A percentile compares a stretch with the other conserved stretches of the same genome.
phyloP scores from a whole-genome alignment of 1,140 invertebrate species.

The Caenorhabditis latens region DNA sequence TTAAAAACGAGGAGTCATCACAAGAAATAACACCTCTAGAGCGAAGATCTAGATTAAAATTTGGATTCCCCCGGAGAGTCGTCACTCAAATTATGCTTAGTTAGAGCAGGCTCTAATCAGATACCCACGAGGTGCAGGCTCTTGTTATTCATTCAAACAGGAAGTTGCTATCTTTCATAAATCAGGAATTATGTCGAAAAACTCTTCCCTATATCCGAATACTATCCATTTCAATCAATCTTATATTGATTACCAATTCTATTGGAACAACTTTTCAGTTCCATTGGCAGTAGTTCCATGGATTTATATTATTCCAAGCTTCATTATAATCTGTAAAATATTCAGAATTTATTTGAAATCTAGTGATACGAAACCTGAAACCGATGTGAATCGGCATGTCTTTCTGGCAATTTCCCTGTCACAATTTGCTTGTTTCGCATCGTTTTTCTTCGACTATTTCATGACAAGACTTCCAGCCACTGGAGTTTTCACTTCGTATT shows the following conservation, averaged over 20 bases:
- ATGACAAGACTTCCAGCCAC: constrained; percentile 20
- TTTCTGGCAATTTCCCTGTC: constrained; percentile 1
- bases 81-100: no score
- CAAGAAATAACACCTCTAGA: no score
- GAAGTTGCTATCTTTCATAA: no score
- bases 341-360: not conserved
- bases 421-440: not conserved
- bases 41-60: no score
- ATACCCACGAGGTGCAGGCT: no score
- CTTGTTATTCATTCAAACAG: no score
- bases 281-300: constrained; percentile 1
- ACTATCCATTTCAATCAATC: constrained; percentile 31
- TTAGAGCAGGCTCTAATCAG: no score
- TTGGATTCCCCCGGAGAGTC: no score
- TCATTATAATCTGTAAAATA: constrained; percentile 9
- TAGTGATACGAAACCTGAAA: not conserved
- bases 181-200: no score
- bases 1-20: no score
- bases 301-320: constrained; percentile 25
- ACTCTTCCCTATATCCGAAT: not conserved
- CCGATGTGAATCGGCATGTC: constrained; percentile 10
- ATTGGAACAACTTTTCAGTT: not conserved
- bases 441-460: constrained; percentile 27
- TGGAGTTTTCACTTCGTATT: constrained; percentile 26
- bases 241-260: not conserved